Conservation (phyloP, 2,888 invertebrate genomes). For the Cataglyphis altisquamis region DNA sequence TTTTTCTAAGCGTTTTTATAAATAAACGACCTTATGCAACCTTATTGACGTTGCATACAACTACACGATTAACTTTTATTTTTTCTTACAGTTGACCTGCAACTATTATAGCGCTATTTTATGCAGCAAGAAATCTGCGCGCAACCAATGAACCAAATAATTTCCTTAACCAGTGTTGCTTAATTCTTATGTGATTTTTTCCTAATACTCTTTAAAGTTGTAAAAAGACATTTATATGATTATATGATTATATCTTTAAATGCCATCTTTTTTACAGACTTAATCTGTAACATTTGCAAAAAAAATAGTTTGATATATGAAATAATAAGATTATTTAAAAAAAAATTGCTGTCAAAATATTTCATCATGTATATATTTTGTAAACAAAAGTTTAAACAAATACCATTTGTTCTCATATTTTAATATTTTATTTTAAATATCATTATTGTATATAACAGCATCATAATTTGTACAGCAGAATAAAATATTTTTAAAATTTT, state of each 20-base stretch:
- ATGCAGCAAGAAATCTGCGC: slow-evolving; percentile 35
- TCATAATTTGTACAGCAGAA: background rate
- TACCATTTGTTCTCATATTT: background rate
- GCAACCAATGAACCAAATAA: slow-evolving; percentile 15
- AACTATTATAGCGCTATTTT: slow-evolving; percentile 43
- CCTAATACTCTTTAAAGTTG: background rate
- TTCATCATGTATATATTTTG: background rate
- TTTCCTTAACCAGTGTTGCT: slow-evolving; percentile 17
- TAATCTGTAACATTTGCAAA: background rate
- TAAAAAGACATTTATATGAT: background rate
- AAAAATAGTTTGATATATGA: background rate
- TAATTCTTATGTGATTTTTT: slow-evolving; percentile 9
- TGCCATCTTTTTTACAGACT: background rate
- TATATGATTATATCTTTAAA: background rate
- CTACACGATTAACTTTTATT: slow-evolving; percentile 39
- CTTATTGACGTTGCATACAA: slow-evolving; percentile 49
- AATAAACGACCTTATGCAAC: slow-evolving; percentile 57
- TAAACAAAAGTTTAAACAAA: background rate
- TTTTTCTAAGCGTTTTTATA: slow-evolving; percentile 52
- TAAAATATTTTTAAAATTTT: background rate
- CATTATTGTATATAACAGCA: background rate
- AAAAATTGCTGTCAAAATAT: background rate
- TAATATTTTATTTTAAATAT: background rate
- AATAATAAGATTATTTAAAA: background rate
- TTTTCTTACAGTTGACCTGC: slow-evolving; percentile 51